Evolutionary conservation across 92 coral and sea anemone species (phyloP).

Genomic region (Blastomussa wellsi): DNA sequence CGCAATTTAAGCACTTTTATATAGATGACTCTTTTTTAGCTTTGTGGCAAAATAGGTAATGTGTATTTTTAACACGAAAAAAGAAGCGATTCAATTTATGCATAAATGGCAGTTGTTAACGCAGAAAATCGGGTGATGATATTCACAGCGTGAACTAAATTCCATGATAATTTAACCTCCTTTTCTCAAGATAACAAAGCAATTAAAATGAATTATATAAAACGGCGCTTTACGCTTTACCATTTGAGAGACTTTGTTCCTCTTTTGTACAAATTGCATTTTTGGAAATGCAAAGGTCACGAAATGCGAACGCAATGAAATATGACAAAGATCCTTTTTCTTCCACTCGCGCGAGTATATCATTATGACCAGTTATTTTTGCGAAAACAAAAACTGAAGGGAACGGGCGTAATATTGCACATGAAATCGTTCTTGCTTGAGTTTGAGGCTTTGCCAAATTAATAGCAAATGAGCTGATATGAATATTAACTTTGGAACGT

Average conservation of each 20-base stretch:
- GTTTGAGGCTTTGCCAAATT: not conserved
- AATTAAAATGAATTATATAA: not conserved
- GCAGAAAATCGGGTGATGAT: not conserved
- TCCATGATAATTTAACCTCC: not conserved
- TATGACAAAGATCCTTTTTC: not conserved
- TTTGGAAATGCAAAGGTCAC: not conserved
- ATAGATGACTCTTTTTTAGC: not conserved
- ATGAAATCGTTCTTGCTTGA: too few relatives aligned
- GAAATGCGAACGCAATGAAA: not conserved
- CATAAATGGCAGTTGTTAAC: not conserved
- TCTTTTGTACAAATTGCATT: not conserved
- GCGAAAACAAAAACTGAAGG: not conserved
- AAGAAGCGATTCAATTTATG: not conserved
- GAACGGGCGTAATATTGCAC: not conserved
- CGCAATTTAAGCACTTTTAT: not conserved
- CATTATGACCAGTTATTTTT: not conserved
- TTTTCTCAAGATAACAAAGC: not conserved
- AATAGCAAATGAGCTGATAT: slow-evolving; percentile 1
- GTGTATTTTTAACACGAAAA: not conserved
- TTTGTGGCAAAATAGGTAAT: not conserved
- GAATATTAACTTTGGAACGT: not conserved
- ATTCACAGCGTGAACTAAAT: slow-evolving; percentile 10
- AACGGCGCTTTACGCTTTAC: not conserved
- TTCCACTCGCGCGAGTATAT: not conserved
- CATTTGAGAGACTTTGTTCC: too few relatives aligned